phyloP scores from a whole-genome alignment of 2,797 vertebrate genomes.

The Arvicola amphibius region DNA sequence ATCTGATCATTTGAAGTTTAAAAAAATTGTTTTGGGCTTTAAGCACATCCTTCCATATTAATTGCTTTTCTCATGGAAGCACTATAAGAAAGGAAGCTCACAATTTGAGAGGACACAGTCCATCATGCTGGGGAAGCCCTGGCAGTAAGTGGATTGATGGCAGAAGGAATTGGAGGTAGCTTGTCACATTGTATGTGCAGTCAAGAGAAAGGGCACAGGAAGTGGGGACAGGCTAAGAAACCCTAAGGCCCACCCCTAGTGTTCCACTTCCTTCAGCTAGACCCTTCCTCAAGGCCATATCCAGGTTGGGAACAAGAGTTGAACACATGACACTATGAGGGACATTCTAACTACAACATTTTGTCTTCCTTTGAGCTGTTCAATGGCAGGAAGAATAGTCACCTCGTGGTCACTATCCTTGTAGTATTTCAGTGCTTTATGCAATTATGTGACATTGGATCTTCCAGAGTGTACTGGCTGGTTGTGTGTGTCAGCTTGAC shows the following conservation, averaged over 20 bases:
- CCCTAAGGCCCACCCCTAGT: background rate
- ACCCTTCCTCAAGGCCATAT: background rate
- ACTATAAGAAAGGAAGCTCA: background rate
- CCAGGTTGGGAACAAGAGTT: background rate
- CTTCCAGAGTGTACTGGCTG: background rate
- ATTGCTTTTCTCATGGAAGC: background rate
- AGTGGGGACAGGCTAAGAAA: background rate
- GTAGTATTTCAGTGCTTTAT: background rate
- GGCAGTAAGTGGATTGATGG: no score
- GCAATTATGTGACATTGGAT: background rate
- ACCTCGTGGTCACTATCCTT: background rate
- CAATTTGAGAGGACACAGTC: background rate
- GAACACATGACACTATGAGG: background rate
- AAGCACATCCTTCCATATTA: background rate
- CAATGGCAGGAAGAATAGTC: background rate
- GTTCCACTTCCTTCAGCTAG: background rate
- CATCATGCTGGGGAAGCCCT: background rate
- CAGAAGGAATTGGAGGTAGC: background rate
- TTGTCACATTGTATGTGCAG: background rate
- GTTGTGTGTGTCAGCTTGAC: background rate
- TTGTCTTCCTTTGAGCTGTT: background rate
- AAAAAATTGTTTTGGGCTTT: background rate
- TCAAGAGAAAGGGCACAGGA: background rate
- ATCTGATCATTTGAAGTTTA: background rate
- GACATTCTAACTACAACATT: background rate